phyloP scores from a whole-genome alignment of 2,113 vertebrate genomes.

The Morone saxatilis region DNA sequence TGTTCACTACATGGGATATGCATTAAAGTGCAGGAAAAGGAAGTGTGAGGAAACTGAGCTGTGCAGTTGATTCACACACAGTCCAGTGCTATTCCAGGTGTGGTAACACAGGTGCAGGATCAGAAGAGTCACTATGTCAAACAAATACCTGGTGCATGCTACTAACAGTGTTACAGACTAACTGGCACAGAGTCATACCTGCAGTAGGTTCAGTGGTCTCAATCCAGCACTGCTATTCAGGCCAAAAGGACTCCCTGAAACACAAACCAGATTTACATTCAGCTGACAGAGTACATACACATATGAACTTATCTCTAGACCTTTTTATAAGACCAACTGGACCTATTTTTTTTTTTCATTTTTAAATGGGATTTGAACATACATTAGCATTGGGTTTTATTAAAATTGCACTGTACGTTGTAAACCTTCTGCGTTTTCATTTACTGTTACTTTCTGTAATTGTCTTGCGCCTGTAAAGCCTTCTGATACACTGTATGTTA shows the following conservation, averaged over 20 bases:
- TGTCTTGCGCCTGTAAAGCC: not conserved
- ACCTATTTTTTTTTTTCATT: not conserved
- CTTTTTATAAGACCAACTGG: not conserved
- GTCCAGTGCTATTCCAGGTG: constrained; percentile 1
- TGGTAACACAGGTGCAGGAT: constrained; percentile 25
- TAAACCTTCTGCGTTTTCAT: not conserved
- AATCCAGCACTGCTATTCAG: constrained; percentile 93
- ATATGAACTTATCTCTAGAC: not conserved
- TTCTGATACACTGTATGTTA: not conserved
- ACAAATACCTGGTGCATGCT: constrained; percentile 43
- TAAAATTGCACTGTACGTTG: not conserved
- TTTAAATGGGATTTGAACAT: not conserved
- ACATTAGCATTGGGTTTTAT: not conserved
- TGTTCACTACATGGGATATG: not conserved
- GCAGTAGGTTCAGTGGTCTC: constrained; percentile 94
- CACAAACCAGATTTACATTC: constrained; percentile 25
- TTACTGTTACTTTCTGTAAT: not conserved
- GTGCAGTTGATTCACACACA: not conserved
- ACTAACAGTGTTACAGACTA: not conserved
- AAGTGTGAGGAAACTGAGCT: constrained; percentile 30
- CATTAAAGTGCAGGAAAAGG: constrained; percentile 26
- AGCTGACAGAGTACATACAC: not conserved
- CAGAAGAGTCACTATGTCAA: constrained; percentile 3
- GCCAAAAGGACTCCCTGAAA: constrained; percentile 92
- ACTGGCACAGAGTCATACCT: constrained; percentile 85